These are phyloP conservation scores for Deilephila elpenor DNA, from an alignment of 2,888 invertebrate species.

Conservation along the genomic window DNA sequence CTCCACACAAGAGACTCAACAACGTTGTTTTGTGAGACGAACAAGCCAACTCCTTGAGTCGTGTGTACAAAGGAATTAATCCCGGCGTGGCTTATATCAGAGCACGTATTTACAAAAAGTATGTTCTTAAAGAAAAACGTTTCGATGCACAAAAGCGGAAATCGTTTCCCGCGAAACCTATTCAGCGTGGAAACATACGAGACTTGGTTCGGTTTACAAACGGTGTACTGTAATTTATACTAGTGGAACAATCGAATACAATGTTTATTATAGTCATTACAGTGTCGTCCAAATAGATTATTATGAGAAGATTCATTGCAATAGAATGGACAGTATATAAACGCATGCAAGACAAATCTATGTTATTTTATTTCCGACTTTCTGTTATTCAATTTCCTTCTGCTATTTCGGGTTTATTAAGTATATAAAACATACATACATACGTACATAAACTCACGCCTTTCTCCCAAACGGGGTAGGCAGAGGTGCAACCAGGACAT, in stretches of 20 bases:
- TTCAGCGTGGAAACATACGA: conserved; percentile 26
- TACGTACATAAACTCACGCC: too few relatives aligned
- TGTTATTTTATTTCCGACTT: too few relatives aligned
- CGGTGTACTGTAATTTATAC: background rate
- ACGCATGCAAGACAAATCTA: background rate
- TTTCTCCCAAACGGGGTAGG: too few relatives aligned
- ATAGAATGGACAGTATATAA: background rate
- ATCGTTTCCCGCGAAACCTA: conserved; percentile 28
- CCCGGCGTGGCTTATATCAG: background rate
- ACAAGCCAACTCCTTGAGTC: background rate
- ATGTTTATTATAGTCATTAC: background rate
- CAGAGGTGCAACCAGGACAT: too few relatives aligned
- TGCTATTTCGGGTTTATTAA: too few relatives aligned
- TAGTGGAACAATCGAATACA: background rate
- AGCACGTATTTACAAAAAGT: conserved; percentile 28
- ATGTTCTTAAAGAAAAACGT: conserved; percentile 27
- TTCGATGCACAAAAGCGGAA: conserved; percentile 21
- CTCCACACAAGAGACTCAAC: background rate
- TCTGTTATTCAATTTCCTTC: too few relatives aligned
- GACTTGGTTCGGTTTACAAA: background rate
- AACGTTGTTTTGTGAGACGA: background rate
- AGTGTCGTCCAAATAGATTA: background rate
- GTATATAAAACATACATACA: too few relatives aligned
- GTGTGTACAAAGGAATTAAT: conserved; percentile 16
- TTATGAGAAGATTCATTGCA: background rate